Base-by-base conservation (phyloP, 2,797 vertebrate genomes). In the Acanthiza pusilla region DNA sequence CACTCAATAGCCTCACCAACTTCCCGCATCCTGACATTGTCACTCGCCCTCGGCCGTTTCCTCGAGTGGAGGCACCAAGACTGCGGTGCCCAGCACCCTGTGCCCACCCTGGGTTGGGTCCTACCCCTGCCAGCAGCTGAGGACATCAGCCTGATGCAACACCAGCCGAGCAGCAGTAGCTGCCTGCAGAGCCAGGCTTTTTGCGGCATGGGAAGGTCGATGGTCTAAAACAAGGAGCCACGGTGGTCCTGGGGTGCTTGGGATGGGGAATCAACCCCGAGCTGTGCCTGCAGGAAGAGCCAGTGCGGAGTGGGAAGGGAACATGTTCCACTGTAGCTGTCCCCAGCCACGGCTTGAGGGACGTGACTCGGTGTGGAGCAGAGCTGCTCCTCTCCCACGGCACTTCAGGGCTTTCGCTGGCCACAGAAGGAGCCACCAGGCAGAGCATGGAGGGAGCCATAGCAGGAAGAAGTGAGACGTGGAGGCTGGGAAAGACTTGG, bases 1-100 rank as follows among this genome's bases (percentile, higher is more conserved):
- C 66, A 2, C 95, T 98, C 97, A 98, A 97, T 97, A 96, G 97
- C 95, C 50, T 91, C 89, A 57, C 89, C 42, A 73, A 95, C 95
- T 97, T 98, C 97, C 96, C 92, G 93, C 89, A 98, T 98, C 98
- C 98, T 98, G 97, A 98, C 97, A 98, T 98, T 98, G 98, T 98
- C 91, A 12, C 85, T 91, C 32, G 2, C 66, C 70, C 85, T 84
- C 7, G 1, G 87, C 47, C 51, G 13, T 89, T 98, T 98, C 97
- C 97, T 97, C 22, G 43, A 16, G 4, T 7, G 5, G 47, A 75
- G 63, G 68, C 65, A 74, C 26, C 0, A 9, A 38, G 76, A 58
- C 53, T 7, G 1, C 0, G 0, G 83, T 14, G 5, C 60, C 32
- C 20, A 0, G 73, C 63, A 77, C 36, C 60, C 68, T 5, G 1